Conservation (phyloP, 2,113 vertebrate species). For the Passerina amoena region DNA sequence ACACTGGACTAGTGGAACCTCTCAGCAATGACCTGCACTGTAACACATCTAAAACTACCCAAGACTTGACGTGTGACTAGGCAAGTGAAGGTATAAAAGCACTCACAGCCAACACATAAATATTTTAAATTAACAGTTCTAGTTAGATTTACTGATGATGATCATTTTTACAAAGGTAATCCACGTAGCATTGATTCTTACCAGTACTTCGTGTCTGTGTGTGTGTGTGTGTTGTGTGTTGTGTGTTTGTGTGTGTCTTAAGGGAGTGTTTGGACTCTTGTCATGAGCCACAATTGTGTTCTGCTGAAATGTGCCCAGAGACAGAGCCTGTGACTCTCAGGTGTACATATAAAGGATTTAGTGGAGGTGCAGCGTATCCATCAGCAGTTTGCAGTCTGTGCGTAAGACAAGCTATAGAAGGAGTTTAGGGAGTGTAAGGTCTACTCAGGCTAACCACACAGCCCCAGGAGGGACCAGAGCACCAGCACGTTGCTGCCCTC, state of each 20-base stretch:
- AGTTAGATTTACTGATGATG: not conserved
- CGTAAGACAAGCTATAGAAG: not conserved
- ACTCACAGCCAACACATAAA: not conserved
- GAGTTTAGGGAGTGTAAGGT: not conserved
- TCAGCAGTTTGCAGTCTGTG: not conserved
- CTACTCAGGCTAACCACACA: not conserved
- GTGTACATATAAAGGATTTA: not conserved
- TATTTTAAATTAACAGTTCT: not conserved
- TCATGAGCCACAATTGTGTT: not conserved
- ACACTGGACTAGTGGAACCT: not conserved
- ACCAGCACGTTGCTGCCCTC: not conserved
- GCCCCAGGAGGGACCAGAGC: not conserved
- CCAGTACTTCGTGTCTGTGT: fast-evolving
- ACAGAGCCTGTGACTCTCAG: not conserved
- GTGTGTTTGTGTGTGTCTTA: not conserved
- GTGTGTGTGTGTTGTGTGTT: too few relatives aligned
- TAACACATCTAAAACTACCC: not conserved
- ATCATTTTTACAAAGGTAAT: not conserved
- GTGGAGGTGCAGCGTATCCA: not conserved
- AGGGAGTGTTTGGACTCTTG: not conserved
- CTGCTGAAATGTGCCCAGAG: not conserved
- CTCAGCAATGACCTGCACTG: not conserved
- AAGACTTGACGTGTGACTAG: not conserved
- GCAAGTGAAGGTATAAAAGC: not conserved
- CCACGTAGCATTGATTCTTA: not conserved